Conservation (phyloP, 2,797 vertebrate species). For the Tadarida brasiliensis region DNA sequence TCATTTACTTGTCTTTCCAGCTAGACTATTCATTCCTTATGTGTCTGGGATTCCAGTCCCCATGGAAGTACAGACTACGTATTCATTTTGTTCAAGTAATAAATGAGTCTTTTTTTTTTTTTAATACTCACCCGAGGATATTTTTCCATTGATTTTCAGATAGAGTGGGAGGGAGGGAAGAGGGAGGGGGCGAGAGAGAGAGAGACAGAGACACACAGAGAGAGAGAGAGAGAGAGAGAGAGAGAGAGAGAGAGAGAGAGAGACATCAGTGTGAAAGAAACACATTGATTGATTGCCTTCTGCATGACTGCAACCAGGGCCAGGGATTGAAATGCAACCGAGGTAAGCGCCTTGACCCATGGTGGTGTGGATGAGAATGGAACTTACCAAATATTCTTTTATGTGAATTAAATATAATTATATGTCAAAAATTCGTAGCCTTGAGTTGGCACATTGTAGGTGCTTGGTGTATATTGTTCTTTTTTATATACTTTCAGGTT, state of each 20-base stretch:
- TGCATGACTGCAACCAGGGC: no score
- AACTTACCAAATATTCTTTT: neutral
- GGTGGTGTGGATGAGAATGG: neutral
- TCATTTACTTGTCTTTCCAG: neutral
- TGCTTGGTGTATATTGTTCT: neutral
- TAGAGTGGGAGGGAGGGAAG: no score
- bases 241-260: no score
- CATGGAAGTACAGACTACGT: neutral
- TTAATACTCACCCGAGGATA: no score
- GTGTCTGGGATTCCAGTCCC: neutral
- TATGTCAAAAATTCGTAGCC: neutral
- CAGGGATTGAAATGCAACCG: no score
- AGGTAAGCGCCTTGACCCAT: neutral
- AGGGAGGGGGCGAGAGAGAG: no score
- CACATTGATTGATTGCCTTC: no score
- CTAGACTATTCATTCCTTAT: neutral
- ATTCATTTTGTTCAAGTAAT: neutral
- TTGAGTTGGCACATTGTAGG: neutral
- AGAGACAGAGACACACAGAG: no score
- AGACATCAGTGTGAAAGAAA: no score
- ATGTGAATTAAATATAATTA: neutral
- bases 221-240: no score
- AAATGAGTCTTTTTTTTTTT: neutral
- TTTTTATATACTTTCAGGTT: neutral
- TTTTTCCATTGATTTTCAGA: no score